Base-by-base conservation (phyloP, 2,797 vertebrate species). In the Nannoperca obscura region DNA sequence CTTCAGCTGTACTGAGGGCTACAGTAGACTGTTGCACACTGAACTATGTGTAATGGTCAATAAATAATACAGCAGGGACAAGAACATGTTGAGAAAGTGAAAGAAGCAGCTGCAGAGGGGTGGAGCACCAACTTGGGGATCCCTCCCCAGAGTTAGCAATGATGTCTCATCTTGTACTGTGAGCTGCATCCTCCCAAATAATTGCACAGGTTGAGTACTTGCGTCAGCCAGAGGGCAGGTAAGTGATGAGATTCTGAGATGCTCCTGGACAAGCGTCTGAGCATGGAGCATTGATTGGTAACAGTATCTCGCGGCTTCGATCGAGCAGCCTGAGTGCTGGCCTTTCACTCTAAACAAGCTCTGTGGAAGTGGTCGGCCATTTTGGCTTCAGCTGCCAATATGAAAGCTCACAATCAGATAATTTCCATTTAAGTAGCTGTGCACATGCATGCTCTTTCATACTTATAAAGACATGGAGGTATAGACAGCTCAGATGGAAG, bases 41-140 rank as follows among this genome's bases (percentile, higher is more conserved):
- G 58, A 61, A 34, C 69, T 62, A 22, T 74, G 76, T 78, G 78
- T 78, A 75, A 76, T 82, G 81, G 76, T 81, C 84, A 74, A 91
- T 93, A 85, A 92, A 91, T 93, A 90, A 92, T 88, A 85, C 55
- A 93, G 68, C 68, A 84, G 65, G 47, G 15, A 66, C 49, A 69
- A 71, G 70, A 85, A 75, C 61, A 62, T 6, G 6, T 50, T 76
- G 55, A 62, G 72, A 86, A 91, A 89, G 76, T 82, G 64, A 83
- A 77, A 83, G 70, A 49, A 77, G 74, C 66, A 74, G 59, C 78
- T 63, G 73, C 32, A 32, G 66, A 74, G n/a, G 53, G 83, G 79
- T 10, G 20, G 60, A 77, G 49, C 7, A 1, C 61, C 44, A 62
- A 1, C 61, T 72, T 32, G 36, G 79, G 74, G 81, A 92, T 89